Evolutionary conservation across 1,140 invertebrate genomes (phyloP), one percentile per base, ranked within the genome.

Genomic region (Bradysia coprophila): DNA sequence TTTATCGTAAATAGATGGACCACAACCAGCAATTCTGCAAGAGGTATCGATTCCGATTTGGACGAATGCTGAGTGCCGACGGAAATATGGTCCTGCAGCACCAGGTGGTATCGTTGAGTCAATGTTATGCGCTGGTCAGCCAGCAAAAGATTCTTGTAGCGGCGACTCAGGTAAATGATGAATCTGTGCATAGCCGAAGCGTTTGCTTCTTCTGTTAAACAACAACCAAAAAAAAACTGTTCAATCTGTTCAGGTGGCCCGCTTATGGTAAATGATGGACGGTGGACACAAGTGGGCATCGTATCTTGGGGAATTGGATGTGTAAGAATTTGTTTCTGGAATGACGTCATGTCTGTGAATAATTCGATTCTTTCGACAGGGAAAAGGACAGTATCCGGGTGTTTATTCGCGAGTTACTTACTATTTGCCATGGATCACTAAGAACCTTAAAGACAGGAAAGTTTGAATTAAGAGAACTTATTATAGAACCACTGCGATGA

Each of bases 291-390:
- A 65, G 81, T 90, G 2, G 91, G 90, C 23, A 76, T 95, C 11
- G 87, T 92, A 1, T 89, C 85, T 13, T 94, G 85, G 83, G 92
- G 92, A 20, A 87, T 90, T 50, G 87, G 88, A 21, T 94, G 90
- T 20, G n/a, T n/a, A n/a, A n/a, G n/a, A n/a, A n/a, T n/a, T n/a
- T n/a, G n/a, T n/a, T n/a, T n/a, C n/a, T n/a, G n/a, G n/a, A n/a
- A n/a, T n/a, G n/a, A n/a, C n/a, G n/a, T n/a, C n/a, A n/a, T n/a
- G n/a, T n/a, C n/a, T n/a, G n/a, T n/a, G n/a, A n/a, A n/a, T n/a
- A n/a, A n/a, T n/a, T n/a, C n/a, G n/a, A n/a, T n/a, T n/a, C n/a
- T n/a, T n/a, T n/a, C n/a, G n/a, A n/a, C n/a, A n/a, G n/a, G 90
- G 88, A 6, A 81, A 89, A 65, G 80, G 80, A 19, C 78, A 86